Evolutionary conservation across 2,888 invertebrate genomes (phyloP), one percentile per base, ranked within the genome.

Genomic region (Cephonodes hylas): DNA sequence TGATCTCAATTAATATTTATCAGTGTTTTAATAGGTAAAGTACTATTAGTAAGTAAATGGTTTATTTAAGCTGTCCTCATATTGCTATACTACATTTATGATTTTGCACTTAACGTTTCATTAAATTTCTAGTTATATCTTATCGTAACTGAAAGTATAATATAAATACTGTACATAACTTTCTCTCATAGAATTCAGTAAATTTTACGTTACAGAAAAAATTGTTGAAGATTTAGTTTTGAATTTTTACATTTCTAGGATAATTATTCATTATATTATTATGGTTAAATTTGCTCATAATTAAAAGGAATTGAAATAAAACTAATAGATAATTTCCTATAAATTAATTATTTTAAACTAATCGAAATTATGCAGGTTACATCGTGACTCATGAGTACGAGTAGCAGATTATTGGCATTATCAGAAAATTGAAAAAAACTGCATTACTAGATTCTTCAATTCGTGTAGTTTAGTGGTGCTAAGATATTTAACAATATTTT

Each of bases 401-500:
- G 22, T 3, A n/a, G n/a, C n/a, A n/a, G n/a, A n/a, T n/a, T n/a
- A n/a, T 60, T 48, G 53, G 42, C 53, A 60, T 38, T 53, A 53
- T 53, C n/a, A 3, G 10, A 8, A 38, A 38, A 38, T 53, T 25
- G 1, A 53, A 53, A 10, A 45, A 18, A 31, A 20, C 10, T 31
- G 15, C 8, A 27, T 53, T 10, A 53, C 31, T 27, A 31, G 31
- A 53, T 27, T 18, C 10, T 53, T 27, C 53, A 53, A 53, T 31
- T 53, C 8, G 31, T 53, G 75, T 79, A 83, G 80, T 74, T 72
- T 87, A 87, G 89, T 83, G 91, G 91, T 91, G 91, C 91, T 91
- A 89, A 85, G 31, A 31, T 27, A 31, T 79, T 84, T 82, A 71
- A 81, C 74, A 81, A 86, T 89, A 91, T 91, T 88, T 88, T 89